Base-by-base conservation (phyloP, 2,113 vertebrate species). In the Petroica traversi region DNA sequence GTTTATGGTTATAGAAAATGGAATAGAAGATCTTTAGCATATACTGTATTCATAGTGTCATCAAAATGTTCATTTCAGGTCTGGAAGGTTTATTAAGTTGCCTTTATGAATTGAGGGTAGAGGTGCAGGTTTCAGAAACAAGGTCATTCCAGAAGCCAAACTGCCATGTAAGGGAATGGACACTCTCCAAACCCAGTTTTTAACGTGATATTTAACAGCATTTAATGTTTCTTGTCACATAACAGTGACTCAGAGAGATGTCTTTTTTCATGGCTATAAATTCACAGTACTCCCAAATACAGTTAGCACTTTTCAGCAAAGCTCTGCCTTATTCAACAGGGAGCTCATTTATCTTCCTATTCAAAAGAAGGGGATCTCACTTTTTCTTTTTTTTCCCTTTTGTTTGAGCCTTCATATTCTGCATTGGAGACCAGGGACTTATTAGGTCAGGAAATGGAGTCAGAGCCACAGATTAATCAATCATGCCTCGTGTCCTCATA, bases 1-100 rank as follows among this genome's bases (percentile, higher is more conserved):
- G 90, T 97, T 97, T 97, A 97, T 97, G 92, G 96, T 96, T 96
- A 97, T 97, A 97, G 97, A 97, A 97, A 97, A 95, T 96, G 92
- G 88, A 96, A 97, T 90, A 77, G 93, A 83, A 92, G 92, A 73
- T 96, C 92, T 96, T 97, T 97, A 97, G 82, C 89, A 94, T 95
- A 95, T 79, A 92, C 72, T 77, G 84, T 95, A 96, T 97, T 97
- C 94, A 95, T 82, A 92, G 92, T 89, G 75, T 91, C 97, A 96
- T 97, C 93, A 90, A 97, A 97, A 97, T 8, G 19, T 95, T 96
- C 95, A 95, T 97, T 97, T 96, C 88, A 83, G 92, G 88, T 95
- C 93, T 43, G 48, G 89, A 88, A 91, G 91, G 90, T 96, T 97
- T 97, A 97, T 97, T 97, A 97, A 95, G 86, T 93, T 93, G 78